A percentile compares a stretch with the other conserved stretches of the same genome.
Conservation (phyloP, 2,888 invertebrate genomes). For the Acanthosepion pharaonis region DNA sequence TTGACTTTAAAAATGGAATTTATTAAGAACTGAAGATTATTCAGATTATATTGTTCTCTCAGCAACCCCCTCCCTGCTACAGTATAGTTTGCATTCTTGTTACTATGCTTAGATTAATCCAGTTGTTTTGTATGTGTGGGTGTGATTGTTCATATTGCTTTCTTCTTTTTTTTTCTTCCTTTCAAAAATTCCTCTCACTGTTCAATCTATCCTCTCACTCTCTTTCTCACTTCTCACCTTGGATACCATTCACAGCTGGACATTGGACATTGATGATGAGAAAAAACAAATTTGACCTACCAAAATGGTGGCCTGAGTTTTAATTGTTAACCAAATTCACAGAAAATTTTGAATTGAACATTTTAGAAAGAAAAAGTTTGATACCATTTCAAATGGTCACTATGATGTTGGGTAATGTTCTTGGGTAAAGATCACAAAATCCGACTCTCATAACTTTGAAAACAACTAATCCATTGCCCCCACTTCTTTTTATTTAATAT, state of each 20-base stretch:
- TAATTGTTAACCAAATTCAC: not conserved
- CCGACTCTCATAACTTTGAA: too few species aligned
- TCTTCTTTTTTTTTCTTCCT: not conserved
- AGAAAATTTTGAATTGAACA: not conserved
- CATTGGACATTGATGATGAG: not conserved
- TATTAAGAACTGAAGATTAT: too few species aligned
- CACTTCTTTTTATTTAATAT: too few species aligned
- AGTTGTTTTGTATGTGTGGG: not conserved
- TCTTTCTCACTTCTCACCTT: not conserved
- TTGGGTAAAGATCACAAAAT: not conserved
- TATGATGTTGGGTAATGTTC: not conserved
- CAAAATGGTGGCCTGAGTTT: not conserved
- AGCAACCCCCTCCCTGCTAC: not conserved
- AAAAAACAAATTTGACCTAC: not conserved
- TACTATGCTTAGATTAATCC: not conserved
- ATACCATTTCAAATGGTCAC: too few species aligned
- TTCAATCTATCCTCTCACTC: not conserved
- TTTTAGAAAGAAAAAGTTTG: too few species aligned
- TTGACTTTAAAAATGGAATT: too few species aligned
- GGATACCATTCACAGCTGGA: slow-evolving; percentile 2
- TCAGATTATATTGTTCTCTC: too few species aligned
- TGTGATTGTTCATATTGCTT: not conserved
- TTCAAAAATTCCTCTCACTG: not conserved
- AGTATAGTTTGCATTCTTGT: not conserved
- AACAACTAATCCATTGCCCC: too few species aligned